These are phyloP conservation scores for Andrena hattorfiana DNA, from an alignment of 2,888 invertebrate genomes.

Conservation along the genomic window DNA sequence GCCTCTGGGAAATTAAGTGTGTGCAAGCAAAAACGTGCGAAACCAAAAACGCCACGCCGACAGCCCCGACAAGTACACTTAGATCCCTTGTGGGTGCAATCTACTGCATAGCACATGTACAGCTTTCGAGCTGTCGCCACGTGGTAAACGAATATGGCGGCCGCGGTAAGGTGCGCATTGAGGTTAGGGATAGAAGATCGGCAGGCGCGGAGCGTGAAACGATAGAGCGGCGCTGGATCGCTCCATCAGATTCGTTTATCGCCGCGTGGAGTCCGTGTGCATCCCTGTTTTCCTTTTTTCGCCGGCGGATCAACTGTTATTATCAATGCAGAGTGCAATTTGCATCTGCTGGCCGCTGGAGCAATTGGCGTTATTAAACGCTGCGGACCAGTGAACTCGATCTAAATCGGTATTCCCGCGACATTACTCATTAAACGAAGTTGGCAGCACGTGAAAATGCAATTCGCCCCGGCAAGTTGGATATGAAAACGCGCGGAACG, in stretches of 20 bases:
- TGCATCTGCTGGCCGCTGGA: constrained; percentile 32
- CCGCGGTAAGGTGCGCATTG: background rate
- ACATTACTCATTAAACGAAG: constrained; percentile 48
- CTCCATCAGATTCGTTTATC: constrained; percentile 10
- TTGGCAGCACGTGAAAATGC: constrained; percentile 41
- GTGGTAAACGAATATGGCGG: background rate
- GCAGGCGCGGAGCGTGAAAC: background rate
- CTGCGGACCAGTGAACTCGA: constrained; percentile 25
- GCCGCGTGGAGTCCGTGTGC: background rate
- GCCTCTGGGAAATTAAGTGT: constrained; percentile 70
- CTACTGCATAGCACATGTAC: constrained; percentile 1
- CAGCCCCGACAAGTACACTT: background rate
- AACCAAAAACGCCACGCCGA: constrained; percentile 56
- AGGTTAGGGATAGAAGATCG: background rate
- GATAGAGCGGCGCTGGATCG: background rate
- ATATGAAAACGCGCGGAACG: constrained; percentile 28
- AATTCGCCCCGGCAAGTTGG: constrained; percentile 31
- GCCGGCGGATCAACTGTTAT: constrained; percentile 43
- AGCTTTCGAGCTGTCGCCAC: constrained; percentile 1
- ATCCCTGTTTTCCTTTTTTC: constrained; percentile 13
- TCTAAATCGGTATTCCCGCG: constrained; percentile 53
- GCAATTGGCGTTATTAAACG: constrained; percentile 56
- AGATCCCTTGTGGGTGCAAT: background rate
- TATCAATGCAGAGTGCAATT: constrained; percentile 55
- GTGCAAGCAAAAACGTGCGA: constrained; percentile 60